Evolutionary conservation across 1,140 invertebrate species (phyloP).

Genomic region (Prorops nasuta): DNA sequence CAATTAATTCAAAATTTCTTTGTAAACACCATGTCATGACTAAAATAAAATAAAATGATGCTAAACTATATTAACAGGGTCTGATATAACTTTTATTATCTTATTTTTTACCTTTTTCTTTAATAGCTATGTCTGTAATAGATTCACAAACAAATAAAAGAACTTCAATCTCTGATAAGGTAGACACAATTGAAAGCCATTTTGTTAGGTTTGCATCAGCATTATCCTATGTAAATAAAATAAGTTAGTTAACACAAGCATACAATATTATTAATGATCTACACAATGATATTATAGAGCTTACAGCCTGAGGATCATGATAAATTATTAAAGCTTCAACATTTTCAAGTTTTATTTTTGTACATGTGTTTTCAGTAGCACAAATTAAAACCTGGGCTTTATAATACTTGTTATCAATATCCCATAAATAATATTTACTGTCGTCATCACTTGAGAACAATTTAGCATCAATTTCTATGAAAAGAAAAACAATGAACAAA

Average conservation of each 20-base stretch:
- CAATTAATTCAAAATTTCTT: constrained; percentile 72
- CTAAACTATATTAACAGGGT: constrained; percentile 3
- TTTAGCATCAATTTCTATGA: neutral
- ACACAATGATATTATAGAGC: too few species aligned
- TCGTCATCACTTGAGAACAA: constrained; percentile 38
- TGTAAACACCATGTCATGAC: constrained; percentile 66
- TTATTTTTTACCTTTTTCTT: constrained; percentile 34
- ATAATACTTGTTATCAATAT: constrained; percentile 70
- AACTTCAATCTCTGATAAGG: constrained; percentile 38
- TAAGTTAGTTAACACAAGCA: neutral
- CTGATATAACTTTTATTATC: constrained; percentile 14
- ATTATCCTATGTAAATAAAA: constrained; percentile 41
- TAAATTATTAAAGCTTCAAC: constrained; percentile 63
- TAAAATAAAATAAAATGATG: constrained; percentile 22
- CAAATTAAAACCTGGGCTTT: constrained; percentile 61
- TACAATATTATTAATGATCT: too few species aligned
- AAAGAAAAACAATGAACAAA: neutral
- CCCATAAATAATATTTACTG: constrained; percentile 59
- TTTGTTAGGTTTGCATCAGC: constrained; percentile 34
- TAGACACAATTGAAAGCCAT: constrained; percentile 33
- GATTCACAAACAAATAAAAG: constrained; percentile 40
- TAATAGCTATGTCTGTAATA: constrained; percentile 48
- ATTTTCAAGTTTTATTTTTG: constrained; percentile 48
- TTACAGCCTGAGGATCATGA: constrained; percentile 60
- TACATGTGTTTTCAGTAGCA: constrained; percentile 49